These are phyloP conservation scores for Ovis canadensis DNA, from an alignment of 2,113 vertebrate genomes.

Conservation along the genomic window DNA sequence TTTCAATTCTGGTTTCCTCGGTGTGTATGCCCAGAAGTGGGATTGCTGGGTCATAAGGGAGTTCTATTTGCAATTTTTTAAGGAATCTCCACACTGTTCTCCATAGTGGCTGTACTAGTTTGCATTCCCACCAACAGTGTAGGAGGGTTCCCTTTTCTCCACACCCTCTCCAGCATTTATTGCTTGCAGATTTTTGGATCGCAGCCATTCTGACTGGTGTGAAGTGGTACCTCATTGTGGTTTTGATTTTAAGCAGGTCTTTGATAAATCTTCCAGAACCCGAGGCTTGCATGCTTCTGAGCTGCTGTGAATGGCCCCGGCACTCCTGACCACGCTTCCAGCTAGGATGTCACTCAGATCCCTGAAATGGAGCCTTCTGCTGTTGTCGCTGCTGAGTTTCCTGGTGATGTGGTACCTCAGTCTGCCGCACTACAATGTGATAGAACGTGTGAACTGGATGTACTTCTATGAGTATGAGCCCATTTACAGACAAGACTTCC, in stretches of 20 bases:
- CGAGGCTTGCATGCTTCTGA: fast-evolving
- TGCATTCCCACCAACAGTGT: too few species aligned
- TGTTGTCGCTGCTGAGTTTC: constrained; percentile 51
- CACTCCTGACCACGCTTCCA: neutral
- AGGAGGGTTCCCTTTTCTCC: too few species aligned
- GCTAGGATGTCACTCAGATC: neutral
- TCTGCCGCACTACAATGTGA: neutral
- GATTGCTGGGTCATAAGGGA: too few species aligned
- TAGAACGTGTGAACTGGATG: constrained; percentile 47
- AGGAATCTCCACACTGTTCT: too few species aligned
- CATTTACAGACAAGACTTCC: constrained; percentile 55
- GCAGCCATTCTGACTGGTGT: too few species aligned
- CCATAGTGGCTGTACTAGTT: too few species aligned
- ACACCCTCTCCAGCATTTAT: too few species aligned
- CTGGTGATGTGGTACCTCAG: constrained; percentile 55
- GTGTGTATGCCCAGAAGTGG: too few species aligned
- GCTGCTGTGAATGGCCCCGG: constrained; percentile 35
- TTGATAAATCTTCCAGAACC: neutral
- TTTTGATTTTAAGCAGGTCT: neutral
- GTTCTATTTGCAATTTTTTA: too few species aligned
- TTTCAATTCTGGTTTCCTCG: too few species aligned
- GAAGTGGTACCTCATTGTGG: too few species aligned
- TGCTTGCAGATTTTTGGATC: too few species aligned
- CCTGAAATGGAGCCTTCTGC: constrained; percentile 64
- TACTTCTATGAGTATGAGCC: constrained; percentile 78